These are phyloP conservation scores for Polydrusus cervinus DNA, from an alignment of 2,888 invertebrate genomes.

Conservation along the genomic window DNA sequence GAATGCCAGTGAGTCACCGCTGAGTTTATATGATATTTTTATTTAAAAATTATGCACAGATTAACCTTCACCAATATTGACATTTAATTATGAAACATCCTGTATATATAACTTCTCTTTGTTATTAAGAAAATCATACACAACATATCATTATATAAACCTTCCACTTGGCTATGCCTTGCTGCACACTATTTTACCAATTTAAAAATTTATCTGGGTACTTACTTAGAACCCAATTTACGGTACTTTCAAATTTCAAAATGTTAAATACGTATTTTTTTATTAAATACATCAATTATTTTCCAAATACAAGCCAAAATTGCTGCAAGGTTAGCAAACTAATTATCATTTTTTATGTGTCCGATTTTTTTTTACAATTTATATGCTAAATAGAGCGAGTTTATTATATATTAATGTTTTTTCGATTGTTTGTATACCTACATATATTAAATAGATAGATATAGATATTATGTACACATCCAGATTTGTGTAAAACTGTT, in stretches of 20 bases:
- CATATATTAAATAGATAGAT: not conserved
- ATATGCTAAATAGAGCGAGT: conserved; percentile 18
- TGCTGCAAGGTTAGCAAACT: conserved; percentile 10
- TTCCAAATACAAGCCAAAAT: conserved; percentile 3
- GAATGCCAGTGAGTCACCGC: too few relatives aligned
- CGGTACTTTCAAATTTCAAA: conserved; percentile 39
- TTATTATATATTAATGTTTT: conserved; percentile 19
- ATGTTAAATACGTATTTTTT: conserved; percentile 22
- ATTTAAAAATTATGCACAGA: too few relatives aligned
- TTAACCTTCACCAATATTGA: too few relatives aligned
- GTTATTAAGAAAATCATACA: not conserved
- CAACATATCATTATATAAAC: conserved; percentile 3
- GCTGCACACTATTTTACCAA: conserved; percentile 14
- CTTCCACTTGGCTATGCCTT: conserved; percentile 21
- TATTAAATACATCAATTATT: conserved; percentile 24
- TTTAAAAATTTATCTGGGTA: conserved; percentile 16
- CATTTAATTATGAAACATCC: too few relatives aligned
- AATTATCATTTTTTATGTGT: conserved; percentile 18
- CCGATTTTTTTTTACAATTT: conserved; percentile 13
- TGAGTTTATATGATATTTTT: too few relatives aligned
- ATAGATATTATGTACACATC: conserved; percentile 8
- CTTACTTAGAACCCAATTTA: not conserved
- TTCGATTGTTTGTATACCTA: conserved; percentile 19
- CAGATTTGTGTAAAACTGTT: conserved; percentile 6
- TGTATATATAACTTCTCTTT: not conserved